These are phyloP conservation scores for Cantharis lateralis DNA, from an alignment of 2,888 invertebrate species.

Conservation along the genomic window DNA sequence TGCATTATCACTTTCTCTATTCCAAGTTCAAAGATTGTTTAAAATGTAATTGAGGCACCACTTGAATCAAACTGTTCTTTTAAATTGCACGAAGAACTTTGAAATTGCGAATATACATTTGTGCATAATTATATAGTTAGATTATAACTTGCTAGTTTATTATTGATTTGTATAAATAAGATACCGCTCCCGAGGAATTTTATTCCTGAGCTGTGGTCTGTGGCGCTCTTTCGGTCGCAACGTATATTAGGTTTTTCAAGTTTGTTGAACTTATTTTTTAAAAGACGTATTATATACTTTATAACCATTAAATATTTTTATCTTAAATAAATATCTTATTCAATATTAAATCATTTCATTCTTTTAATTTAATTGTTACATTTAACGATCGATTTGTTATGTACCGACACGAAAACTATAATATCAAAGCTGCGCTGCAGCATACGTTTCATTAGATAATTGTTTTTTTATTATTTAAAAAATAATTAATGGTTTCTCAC, in stretches of 20 bases:
- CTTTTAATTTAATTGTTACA: neutral
- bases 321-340: neutral
- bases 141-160: neutral
- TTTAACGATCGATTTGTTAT: neutral
- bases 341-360: neutral
- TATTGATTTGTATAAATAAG: constrained; percentile 4
- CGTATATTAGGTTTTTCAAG: constrained; percentile 9
- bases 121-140: neutral
- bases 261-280: constrained; percentile 12
- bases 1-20: neutral
- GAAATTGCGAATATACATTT: neutral
- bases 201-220: constrained; percentile 6
- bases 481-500: neutral
- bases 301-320: neutral
- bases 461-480: neutral
- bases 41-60: neutral
- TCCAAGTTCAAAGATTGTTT: neutral
- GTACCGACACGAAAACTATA: neutral
- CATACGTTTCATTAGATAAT: neutral
- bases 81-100: neutral
- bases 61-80: neutral
- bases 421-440: neutral
- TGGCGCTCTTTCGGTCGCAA: constrained; percentile 13
- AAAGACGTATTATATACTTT: neutral
- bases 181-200: constrained; percentile 6